phyloP scores from a whole-genome alignment of 30 jellyfish, hydroid and myxozoan species.

The Hydractinia echinata region DNA sequence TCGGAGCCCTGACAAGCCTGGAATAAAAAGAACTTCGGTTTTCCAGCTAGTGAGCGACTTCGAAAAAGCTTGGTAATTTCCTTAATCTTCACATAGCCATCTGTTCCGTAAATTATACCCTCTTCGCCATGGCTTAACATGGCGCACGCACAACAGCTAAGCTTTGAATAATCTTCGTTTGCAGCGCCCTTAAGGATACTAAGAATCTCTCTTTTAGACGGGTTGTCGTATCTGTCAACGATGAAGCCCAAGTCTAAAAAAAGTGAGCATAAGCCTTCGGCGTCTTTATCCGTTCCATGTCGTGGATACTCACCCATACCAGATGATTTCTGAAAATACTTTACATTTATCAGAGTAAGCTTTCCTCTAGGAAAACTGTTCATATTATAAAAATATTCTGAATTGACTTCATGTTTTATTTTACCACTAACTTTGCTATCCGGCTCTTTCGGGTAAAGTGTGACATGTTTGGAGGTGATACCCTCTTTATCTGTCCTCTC shows the following conservation, averaged over 20 bases:
- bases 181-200: constrained; percentile 29
- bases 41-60: constrained; percentile 27
- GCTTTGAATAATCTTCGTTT: constrained; percentile 26
- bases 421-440: background rate
- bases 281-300: constrained; percentile 38
- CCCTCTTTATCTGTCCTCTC: constrained; percentile 35
- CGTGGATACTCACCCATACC: constrained; percentile 48
- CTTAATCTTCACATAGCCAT: constrained; percentile 28
- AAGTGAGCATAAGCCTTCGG: constrained; percentile 18
- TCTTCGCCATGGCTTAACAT: constrained; percentile 47
- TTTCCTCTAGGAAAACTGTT: constrained; percentile 37
- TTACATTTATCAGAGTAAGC: constrained; percentile 30
- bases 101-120: constrained; percentile 41
- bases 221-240: constrained; percentile 39
- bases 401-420: constrained; percentile 1
- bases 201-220: constrained; percentile 26
- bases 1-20: constrained; percentile 56
- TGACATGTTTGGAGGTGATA: constrained; percentile 11
- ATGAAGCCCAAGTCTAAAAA: constrained; percentile 31
- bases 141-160: constrained; percentile 52
- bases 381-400: constrained; percentile 37
- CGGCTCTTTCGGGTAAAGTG: constrained; percentile 32
- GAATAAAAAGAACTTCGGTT: constrained; percentile 35
- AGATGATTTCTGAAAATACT: constrained; percentile 20
- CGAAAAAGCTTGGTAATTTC: constrained; percentile 41